Evolutionary conservation across 2,797 vertebrate species (phyloP).

Genomic region (Capromys pilorides): DNA sequence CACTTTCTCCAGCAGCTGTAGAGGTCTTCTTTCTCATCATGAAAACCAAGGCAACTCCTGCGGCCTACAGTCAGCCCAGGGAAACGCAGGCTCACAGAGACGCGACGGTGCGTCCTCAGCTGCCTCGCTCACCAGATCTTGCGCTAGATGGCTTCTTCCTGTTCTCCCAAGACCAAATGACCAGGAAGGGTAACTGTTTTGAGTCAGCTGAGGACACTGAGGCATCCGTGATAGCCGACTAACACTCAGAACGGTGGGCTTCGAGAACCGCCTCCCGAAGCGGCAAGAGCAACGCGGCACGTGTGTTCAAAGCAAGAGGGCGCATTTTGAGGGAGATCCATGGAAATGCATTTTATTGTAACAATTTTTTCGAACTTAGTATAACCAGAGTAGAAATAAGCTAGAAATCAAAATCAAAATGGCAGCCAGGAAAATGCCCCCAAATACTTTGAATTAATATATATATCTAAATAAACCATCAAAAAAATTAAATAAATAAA

Average conservation of each 20-base stretch:
- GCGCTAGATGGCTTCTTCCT: background rate
- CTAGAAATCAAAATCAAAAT: constrained; percentile 18
- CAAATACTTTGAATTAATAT: background rate
- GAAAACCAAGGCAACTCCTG: background rate
- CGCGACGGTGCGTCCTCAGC: background rate
- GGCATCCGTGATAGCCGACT: background rate
- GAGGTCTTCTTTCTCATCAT: background rate
- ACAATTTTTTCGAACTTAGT: background rate
- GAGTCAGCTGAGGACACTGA: background rate
- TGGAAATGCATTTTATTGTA: background rate
- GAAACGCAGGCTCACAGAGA: background rate
- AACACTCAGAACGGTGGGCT: background rate
- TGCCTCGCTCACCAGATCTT: background rate
- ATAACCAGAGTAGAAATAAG: background rate
- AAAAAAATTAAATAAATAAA: too few species aligned
- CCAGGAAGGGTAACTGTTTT: background rate
- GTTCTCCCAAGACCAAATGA: background rate
- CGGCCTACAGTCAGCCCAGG: background rate
- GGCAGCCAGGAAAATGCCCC: constrained; percentile 23
- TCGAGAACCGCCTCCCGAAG: background rate
- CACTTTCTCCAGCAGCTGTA: background rate
- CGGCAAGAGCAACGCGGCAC: background rate
- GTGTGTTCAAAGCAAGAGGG: background rate
- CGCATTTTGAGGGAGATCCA: background rate
- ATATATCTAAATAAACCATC: background rate